Conservation (phyloP, 2,888 invertebrate species). For the Pherbina coryleti region DNA sequence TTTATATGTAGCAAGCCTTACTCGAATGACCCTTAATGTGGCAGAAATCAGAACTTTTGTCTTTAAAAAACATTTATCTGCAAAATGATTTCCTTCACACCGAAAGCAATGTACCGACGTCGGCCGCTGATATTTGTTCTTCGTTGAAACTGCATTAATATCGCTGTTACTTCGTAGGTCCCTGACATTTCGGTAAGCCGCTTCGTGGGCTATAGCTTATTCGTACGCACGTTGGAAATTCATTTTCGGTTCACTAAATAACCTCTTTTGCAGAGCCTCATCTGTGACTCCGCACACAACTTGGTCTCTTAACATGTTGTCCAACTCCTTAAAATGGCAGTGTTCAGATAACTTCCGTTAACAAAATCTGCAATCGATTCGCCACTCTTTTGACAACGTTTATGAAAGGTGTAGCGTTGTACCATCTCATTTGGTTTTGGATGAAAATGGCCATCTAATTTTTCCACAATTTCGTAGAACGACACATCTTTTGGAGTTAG, state of each 20-base stretch:
- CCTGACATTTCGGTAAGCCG: not conserved
- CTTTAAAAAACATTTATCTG: constrained; percentile 28
- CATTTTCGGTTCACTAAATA: constrained; percentile 27
- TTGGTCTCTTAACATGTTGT: constrained; percentile 33
- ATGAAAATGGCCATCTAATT: no score
- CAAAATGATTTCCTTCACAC: constrained; percentile 26
- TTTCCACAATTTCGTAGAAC: no score
- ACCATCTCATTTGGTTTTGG: no score
- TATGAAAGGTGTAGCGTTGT: not conserved
- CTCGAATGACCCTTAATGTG: constrained; percentile 10
- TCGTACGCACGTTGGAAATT: constrained; percentile 32
- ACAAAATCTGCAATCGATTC: constrained; percentile 10
- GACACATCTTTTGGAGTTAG: no score
- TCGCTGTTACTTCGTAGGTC: not conserved
- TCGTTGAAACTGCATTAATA: not conserved
- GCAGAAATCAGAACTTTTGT: constrained; percentile 21
- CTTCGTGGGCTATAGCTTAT: constrained; percentile 5
- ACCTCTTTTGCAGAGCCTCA: not conserved
- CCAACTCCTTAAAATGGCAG: constrained; percentile 26
- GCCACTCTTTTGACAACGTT: constrained; percentile 8
- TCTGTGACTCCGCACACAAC: not conserved
- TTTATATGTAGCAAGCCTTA: not conserved
- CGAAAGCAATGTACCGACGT: not conserved
- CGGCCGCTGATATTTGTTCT: not conserved
- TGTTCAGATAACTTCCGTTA: constrained; percentile 25